Conservation (phyloP, 2,797 vertebrate genomes). For the Chelmon rostratus region DNA sequence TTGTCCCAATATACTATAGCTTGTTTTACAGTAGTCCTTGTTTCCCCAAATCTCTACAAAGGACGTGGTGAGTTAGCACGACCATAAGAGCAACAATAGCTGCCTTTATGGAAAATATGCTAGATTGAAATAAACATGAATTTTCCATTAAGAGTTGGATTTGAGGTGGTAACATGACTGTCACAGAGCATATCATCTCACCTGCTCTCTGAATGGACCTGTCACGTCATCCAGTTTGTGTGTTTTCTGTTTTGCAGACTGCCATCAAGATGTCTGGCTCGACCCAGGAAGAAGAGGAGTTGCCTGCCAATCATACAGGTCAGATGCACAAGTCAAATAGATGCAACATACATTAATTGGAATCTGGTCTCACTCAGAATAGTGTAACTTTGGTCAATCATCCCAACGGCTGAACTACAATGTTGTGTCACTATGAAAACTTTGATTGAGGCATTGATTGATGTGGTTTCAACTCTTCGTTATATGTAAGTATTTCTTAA, state of each 20-base stretch:
- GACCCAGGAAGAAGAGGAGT: conserved; percentile 64
- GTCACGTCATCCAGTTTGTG: not conserved
- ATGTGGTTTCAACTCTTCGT: not conserved
- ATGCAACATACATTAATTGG: not conserved
- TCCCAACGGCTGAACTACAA: not conserved
- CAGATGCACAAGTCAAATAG: conserved; percentile 5
- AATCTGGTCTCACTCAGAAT: not conserved
- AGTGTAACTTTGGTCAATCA: not conserved
- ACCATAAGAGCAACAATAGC: not conserved
- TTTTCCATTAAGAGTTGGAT: not conserved
- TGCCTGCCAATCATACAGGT: conserved; percentile 76
- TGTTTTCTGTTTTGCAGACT: conserved; percentile 41
- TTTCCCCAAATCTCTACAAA: not conserved
- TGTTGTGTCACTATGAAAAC: not conserved
- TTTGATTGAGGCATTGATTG: not conserved
- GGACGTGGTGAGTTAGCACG: not conserved
- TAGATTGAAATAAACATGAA: not conserved
- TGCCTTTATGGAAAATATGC: not conserved
- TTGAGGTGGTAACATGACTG: not conserved
- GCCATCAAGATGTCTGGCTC: conserved; percentile 64
- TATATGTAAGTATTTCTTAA: not conserved
- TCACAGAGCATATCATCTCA: not conserved
- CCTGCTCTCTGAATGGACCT: not conserved
- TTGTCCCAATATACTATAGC: not conserved
- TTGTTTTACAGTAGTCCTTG: not conserved